A percentile compares a stretch with the other conserved stretches of the same genome.
Conservation (phyloP, 2,113 vertebrate genomes). For the Phrynosoma platyrhinos region DNA sequence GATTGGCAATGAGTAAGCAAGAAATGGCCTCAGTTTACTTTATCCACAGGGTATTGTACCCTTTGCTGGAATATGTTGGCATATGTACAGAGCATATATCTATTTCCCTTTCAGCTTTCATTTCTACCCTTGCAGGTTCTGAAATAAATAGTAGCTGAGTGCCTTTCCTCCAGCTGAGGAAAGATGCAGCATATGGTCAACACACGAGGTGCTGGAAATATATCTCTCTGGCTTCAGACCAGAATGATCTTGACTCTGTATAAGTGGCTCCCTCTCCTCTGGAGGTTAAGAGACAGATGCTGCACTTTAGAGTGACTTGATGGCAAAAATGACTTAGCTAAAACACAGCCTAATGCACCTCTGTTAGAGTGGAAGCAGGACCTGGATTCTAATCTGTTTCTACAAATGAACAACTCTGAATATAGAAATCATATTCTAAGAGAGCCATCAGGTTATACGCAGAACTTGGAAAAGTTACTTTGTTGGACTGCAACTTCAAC, state of each 20-base stretch:
- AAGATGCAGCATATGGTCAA: constrained; percentile 74
- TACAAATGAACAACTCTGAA: constrained; percentile 13
- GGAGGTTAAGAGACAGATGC: constrained; percentile 71
- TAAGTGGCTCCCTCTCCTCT: constrained; percentile 71
- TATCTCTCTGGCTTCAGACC: constrained; percentile 64
- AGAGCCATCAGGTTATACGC: background rate
- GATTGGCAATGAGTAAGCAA: background rate
- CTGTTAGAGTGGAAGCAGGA: constrained; percentile 17
- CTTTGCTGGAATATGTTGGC: background rate
- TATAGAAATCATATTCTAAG: background rate
- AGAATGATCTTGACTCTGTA: constrained; percentile 69
- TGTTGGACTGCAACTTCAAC: no score
- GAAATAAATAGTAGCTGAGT: constrained; percentile 51
- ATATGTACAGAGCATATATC: background rate
- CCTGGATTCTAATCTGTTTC: background rate
- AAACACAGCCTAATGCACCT: constrained; percentile 9
- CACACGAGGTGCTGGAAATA: constrained; percentile 68
- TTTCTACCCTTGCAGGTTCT: constrained; percentile 46
- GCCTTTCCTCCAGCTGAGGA: constrained; percentile 59
- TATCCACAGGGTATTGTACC: background rate
- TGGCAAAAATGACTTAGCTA: constrained; percentile 49
- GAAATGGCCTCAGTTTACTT: background rate
- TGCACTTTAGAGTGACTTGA: constrained; percentile 62
- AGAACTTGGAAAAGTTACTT: no score
- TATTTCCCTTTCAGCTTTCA: constrained; percentile 36